A percentile compares a stretch with the other conserved stretches of the same genome.
These are phyloP conservation scores for Drosophila triauraria DNA, from an alignment of 1,140 invertebrate species.

Conservation along the genomic window DNA sequence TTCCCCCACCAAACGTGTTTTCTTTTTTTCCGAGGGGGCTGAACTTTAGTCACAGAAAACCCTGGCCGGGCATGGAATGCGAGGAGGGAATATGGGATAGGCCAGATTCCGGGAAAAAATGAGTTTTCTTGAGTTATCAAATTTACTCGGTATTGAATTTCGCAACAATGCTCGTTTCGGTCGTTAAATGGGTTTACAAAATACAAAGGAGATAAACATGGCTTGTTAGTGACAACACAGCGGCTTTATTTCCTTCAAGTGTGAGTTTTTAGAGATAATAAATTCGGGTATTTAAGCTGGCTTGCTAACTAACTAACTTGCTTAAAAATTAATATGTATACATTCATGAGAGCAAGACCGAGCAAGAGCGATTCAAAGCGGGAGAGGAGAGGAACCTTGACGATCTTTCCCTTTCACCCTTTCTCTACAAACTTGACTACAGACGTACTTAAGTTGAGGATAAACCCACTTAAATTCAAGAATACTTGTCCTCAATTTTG, in stretches of 20 bases:
- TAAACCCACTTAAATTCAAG: no score
- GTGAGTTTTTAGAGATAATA: neutral
- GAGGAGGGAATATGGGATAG: neutral
- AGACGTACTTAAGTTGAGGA: no score
- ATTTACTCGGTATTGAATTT: slow-evolving; percentile 42
- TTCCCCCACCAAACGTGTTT: slow-evolving; percentile 17
- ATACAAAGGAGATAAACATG: neutral
- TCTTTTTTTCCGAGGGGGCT: neutral
- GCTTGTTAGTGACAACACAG: slow-evolving; percentile 3
- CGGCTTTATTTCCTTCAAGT: neutral
- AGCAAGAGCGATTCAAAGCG: no score
- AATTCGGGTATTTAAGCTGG: neutral
- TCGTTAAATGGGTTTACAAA: slow-evolving; percentile 25
- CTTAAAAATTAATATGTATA: no score
- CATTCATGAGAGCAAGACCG: no score
- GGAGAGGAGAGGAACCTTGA: no score
- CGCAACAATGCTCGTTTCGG: slow-evolving; percentile 33
- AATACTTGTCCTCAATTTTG: no score
- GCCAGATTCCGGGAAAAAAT: slow-evolving; percentile 40
- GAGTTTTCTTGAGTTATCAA: slow-evolving; percentile 44
- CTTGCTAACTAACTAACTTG: no score
- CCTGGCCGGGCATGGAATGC: no score
- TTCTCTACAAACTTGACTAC: no score
- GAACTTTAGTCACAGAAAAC: slow-evolving; percentile 33
- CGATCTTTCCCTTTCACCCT: no score